Evolutionary conservation across 1,140 invertebrate genomes (phyloP).

Genomic region (Drosophila kurseongensis): DNA sequence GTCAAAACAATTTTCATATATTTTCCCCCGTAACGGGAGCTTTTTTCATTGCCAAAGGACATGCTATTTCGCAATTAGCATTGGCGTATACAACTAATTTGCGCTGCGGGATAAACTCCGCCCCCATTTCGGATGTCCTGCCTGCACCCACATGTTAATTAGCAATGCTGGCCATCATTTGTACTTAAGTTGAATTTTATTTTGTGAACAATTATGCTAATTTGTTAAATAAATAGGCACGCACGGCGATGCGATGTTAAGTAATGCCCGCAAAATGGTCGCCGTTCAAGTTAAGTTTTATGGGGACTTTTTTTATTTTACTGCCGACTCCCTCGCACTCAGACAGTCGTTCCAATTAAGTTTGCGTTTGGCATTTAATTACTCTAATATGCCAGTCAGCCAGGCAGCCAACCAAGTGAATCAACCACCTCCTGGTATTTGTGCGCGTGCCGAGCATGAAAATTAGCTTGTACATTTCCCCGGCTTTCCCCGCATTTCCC

Average conservation of each 20-base stretch:
- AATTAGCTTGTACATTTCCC: conserved; percentile 72
- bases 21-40: conserved; percentile 49
- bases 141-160: conserved; percentile 80
- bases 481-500: conserved; percentile 9
- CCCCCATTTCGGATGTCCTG: conserved; percentile 16
- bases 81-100: conserved; percentile 84
- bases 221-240: conserved; percentile 83
- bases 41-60: conserved; percentile 68
- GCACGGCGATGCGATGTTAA: conserved; percentile 29
- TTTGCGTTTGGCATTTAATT: conserved; percentile 80
- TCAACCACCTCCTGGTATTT: conserved; percentile 62
- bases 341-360: conserved; percentile 69
- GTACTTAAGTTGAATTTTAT: conserved; percentile 84
- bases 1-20: conserved; percentile 84
- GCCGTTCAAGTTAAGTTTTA: conserved; percentile 80
- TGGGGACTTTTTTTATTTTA: conserved; percentile 78
- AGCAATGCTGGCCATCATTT: conserved; percentile 75
- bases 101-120: conserved; percentile 70
- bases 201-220: conserved; percentile 84
- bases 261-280: conserved; percentile 63
- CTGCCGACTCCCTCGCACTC: conserved; percentile 54
- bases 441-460: conserved; percentile 78
- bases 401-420: conserved; percentile 40
- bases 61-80: conserved; percentile 82
- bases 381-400: conserved; percentile 64